A percentile compares a stretch with the other conserved stretches of the same genome.
Conservation (phyloP, 37 sponge, comb jelly and placozoan genomes). For the Haliclona indistincta region DNA sequence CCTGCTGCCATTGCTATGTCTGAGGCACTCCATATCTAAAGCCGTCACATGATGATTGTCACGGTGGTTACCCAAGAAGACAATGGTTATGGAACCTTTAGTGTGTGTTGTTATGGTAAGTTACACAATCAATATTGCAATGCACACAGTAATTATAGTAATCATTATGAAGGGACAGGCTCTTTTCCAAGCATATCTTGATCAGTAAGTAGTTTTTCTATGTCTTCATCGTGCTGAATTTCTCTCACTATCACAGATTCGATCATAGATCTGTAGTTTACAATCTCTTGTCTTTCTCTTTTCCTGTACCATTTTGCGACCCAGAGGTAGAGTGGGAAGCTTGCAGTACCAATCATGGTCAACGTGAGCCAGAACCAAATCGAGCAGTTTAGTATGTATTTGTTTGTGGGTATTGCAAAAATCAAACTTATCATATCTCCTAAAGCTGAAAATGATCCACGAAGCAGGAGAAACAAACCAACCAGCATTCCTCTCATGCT, state of each 20-base stretch:
- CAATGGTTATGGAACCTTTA: too few relatives aligned
- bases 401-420: not conserved
- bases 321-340: not conserved
- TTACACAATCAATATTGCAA: too few relatives aligned
- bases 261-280: not conserved
- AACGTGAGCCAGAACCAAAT: not conserved
- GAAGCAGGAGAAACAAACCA: not conserved
- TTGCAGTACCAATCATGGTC: not conserved
- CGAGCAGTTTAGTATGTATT: conserved; percentile 1
- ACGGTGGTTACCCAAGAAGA: too few relatives aligned
- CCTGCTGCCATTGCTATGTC: too few relatives aligned
- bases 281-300: conserved; percentile 29
- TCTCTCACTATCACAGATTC: not conserved
- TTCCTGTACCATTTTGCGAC: not conserved
- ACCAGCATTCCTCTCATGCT: conserved; percentile 29
- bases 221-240: not conserved
- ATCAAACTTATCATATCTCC: not conserved
- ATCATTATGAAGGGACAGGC: too few relatives aligned
- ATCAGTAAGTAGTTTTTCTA: too few relatives aligned
- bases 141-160: too few relatives aligned
- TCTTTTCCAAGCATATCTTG: too few relatives aligned
- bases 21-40: too few relatives aligned
- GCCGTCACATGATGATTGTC: too few relatives aligned
- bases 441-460: not conserved
- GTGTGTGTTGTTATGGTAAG: too few relatives aligned